These are phyloP conservation scores for Lithophane leautieri DNA, from an alignment of 2,888 invertebrate genomes.

Conservation along the genomic window DNA sequence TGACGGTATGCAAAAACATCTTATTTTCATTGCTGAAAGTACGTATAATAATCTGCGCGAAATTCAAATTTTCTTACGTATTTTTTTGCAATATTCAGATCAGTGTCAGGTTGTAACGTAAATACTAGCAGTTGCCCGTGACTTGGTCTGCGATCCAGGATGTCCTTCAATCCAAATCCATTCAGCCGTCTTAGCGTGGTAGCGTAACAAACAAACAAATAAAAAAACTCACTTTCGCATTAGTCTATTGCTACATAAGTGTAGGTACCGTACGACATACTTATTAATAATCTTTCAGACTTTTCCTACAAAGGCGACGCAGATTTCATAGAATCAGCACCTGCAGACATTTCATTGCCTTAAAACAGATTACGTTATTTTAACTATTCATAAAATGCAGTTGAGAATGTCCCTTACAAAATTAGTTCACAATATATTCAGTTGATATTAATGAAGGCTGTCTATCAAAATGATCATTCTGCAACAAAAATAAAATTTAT, in stretches of 20 bases:
- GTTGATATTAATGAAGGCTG: conserved; percentile 56
- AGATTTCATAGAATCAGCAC: not conserved
- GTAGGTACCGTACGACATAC: not conserved
- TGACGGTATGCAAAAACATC: not conserved
- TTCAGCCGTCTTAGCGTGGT: too few relatives aligned
- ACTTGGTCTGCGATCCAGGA: too few relatives aligned
- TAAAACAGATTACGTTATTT: not conserved
- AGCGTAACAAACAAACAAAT: too few relatives aligned
- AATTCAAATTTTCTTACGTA: too few relatives aligned
- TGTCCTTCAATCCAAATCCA: too few relatives aligned
- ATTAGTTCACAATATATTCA: conserved; percentile 51
- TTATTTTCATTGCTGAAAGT: not conserved
- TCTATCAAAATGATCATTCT: conserved; percentile 65
- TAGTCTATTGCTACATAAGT: not conserved
- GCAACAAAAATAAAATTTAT: conserved; percentile 71
- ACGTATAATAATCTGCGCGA: not conserved
- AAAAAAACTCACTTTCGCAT: too few relatives aligned
- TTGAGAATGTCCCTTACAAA: conserved; percentile 19
- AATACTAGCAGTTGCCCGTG: too few relatives aligned
- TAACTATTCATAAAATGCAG: not conserved
- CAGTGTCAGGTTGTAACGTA: too few relatives aligned
- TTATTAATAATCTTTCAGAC: not conserved
- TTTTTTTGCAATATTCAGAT: too few relatives aligned
- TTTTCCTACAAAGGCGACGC: not conserved
- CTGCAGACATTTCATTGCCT: not conserved